Percentiles rank a stretch among this genome's conserved stretches.
Conservation (phyloP, 1,140 invertebrate species). For the Sycophila sp. region DNA sequence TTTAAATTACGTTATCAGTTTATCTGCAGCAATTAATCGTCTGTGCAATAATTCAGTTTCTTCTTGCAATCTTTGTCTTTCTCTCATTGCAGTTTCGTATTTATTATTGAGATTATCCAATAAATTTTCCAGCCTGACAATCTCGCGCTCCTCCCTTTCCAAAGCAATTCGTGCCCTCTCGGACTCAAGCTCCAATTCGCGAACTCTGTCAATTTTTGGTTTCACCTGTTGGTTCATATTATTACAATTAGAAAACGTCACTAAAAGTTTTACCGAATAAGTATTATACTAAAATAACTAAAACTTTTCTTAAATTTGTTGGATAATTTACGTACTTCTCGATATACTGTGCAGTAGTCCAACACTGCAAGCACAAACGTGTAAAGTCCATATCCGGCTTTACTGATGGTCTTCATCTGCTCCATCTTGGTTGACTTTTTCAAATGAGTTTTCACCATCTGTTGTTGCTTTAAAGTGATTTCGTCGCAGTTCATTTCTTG, state of each 20-base stretch:
- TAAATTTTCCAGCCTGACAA: constrained; percentile 76
- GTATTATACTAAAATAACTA: neutral
- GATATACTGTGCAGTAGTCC: constrained; percentile 85
- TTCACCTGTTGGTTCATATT: constrained; percentile 75
- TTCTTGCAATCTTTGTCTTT: constrained; percentile 80
- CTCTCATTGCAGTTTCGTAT: constrained; percentile 79
- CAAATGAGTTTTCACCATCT: constrained; percentile 76
- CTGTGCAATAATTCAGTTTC: constrained; percentile 86
- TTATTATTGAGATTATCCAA: constrained; percentile 76
- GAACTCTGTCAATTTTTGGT: constrained; percentile 87
- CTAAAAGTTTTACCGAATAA: neutral
- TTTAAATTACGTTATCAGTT: constrained; percentile 73
- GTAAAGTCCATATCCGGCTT: constrained; percentile 84
- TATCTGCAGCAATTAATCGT: constrained; percentile 83
- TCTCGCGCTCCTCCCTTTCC: constrained; percentile 81
- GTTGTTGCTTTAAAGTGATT: constrained; percentile 79
- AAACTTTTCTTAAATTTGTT: neutral
- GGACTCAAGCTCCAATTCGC: constrained; percentile 76
- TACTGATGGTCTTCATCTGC: constrained; percentile 80
- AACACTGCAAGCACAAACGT: constrained; percentile 88
- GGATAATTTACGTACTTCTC: constrained; percentile 69
- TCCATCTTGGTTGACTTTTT: constrained; percentile 77
- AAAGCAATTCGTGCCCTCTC: constrained; percentile 72
- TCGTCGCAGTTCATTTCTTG: constrained; percentile 88
- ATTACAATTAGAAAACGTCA: no score